phyloP scores from a whole-genome alignment of 2,888 invertebrate genomes.

The Zygaena filipendulae region DNA sequence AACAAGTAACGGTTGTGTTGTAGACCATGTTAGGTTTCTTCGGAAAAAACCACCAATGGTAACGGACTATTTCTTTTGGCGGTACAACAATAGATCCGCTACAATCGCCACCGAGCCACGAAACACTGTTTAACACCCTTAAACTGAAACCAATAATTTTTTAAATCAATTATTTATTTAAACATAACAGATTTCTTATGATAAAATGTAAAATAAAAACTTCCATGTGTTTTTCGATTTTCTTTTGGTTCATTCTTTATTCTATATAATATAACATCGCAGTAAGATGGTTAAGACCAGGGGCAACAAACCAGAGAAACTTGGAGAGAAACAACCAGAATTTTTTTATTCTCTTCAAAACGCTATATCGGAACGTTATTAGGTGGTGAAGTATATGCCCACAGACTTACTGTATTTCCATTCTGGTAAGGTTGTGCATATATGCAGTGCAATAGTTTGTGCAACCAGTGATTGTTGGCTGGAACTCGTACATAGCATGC shows the following conservation, averaged over 20 bases:
- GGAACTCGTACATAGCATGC: conserved; percentile 51
- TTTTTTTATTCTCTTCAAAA: too few relatives aligned
- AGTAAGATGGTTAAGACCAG: too few relatives aligned
- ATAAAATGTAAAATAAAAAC: too few relatives aligned
- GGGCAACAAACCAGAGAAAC: too few relatives aligned
- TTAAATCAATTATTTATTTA: neutral
- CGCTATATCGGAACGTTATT: too few relatives aligned
- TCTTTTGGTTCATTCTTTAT: too few relatives aligned
- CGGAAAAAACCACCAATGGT: conserved; percentile 60
- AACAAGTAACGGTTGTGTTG: conserved; percentile 43
- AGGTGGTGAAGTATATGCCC: too few relatives aligned
- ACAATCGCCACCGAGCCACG: conserved; percentile 52
- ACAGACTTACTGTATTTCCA: conserved; percentile 56
- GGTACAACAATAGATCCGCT: conserved; percentile 39
- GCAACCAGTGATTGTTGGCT: conserved; percentile 53
- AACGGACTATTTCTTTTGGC: conserved; percentile 46
- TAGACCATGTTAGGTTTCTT: conserved; percentile 39
- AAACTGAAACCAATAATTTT: conserved; percentile 29
- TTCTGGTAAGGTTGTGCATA: conserved; percentile 52
- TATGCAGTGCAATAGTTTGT: conserved; percentile 48
- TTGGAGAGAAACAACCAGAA: too few relatives aligned
- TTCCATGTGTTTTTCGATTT: too few relatives aligned
- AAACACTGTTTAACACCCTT: conserved; percentile 35
- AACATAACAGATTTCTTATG: too few relatives aligned
- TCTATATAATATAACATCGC: too few relatives aligned